Conservation (phyloP, 35 echinoderm and acorn worm genomes). For the Diadema setosum region DNA sequence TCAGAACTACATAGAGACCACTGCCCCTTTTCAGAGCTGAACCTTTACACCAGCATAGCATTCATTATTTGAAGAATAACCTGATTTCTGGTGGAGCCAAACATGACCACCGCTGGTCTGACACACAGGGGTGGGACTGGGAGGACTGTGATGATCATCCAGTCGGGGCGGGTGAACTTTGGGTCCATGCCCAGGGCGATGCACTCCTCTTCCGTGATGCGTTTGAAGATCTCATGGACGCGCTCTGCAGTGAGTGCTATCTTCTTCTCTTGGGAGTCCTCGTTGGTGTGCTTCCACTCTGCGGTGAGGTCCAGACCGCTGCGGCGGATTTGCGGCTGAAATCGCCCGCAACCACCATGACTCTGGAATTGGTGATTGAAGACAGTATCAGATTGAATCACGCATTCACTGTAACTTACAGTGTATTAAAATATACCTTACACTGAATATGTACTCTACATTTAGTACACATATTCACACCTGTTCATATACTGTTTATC, state of each 20-base stretch:
- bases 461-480: too few relatives aligned
- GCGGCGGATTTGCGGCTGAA: slow-evolving; percentile 83
- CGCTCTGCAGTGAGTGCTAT: slow-evolving; percentile 86
- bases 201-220: slow-evolving; percentile 91
- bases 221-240: slow-evolving; percentile 84
- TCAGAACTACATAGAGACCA: too few relatives aligned
- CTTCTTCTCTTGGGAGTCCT: slow-evolving; percentile 95
- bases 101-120: slow-evolving; percentile 88
- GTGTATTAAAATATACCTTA: too few relatives aligned
- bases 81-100: slow-evolving; percentile 92
- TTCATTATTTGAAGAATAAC: neutral
- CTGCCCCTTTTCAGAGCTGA: too few relatives aligned
- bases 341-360: slow-evolving; percentile 89
- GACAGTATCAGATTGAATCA: too few relatives aligned
- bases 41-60: too few relatives aligned
- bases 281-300: slow-evolving; percentile 96
- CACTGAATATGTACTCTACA: too few relatives aligned
- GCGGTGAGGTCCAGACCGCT: slow-evolving; percentile 74
- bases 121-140: slow-evolving; percentile 96
- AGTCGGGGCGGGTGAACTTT: slow-evolving; percentile 82
- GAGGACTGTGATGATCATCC: slow-evolving; percentile 93
- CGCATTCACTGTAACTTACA: too few relatives aligned
- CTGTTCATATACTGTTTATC: too few relatives aligned
- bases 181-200: slow-evolving; percentile 78
- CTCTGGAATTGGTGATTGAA: slow-evolving; percentile 24